Percentiles rank a stretch among this genome's conserved stretches.
phyloP scores from a whole-genome alignment of 53 echinoderm and acorn worm genomes.

The Apostichopus leukothele region DNA sequence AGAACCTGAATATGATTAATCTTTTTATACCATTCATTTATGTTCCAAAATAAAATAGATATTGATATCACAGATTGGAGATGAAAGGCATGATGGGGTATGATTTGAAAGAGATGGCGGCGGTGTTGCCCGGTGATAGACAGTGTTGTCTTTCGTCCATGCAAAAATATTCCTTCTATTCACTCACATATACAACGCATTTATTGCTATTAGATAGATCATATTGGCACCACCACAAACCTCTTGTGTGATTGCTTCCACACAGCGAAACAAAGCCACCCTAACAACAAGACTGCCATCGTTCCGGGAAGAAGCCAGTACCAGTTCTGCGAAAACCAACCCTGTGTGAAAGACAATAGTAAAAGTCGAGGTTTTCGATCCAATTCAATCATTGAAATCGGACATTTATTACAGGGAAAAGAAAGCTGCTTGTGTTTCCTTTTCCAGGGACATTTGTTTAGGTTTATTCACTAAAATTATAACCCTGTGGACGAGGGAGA shows the following conservation, averaged over 20 bases:
- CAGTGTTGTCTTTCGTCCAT: background rate
- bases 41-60: too few relatives aligned
- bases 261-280: background rate
- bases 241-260: constrained; percentile 30
- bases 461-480: too few relatives aligned
- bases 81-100: background rate
- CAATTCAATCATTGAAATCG: background rate
- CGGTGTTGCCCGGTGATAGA: too few relatives aligned
- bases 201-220: background rate
- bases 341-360: constrained; percentile 44
- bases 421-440: background rate
- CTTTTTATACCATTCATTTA: too few relatives aligned
- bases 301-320: constrained; percentile 43
- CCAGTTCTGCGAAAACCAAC: constrained; percentile 69
- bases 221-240: constrained; percentile 34
- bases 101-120: background rate
- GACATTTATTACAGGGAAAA: background rate
- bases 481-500: too few relatives aligned
- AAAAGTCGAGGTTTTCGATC: background rate
- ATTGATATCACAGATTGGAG: background rate
- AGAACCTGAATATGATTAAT: too few relatives aligned
- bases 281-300: background rate
- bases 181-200: constrained; percentile 11
- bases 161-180: background rate
- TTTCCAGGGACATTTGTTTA: background rate